These are phyloP conservation scores for Myripristis murdjan DNA, from an alignment of 2,797 vertebrate genomes.

Conservation along the genomic window DNA sequence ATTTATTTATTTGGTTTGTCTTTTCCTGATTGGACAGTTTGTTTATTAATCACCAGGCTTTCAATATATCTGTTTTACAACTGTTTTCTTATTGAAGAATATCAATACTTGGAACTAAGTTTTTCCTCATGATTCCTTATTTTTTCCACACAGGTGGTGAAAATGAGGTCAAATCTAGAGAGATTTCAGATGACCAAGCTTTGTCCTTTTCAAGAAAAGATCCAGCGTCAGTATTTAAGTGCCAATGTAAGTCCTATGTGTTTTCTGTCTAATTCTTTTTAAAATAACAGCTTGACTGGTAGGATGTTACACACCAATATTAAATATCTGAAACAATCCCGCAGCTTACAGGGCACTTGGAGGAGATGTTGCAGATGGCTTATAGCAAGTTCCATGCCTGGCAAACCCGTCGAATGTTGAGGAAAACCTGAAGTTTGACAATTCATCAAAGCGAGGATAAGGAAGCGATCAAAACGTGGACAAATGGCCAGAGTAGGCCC, in stretches of 20 bases:
- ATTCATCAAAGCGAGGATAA: slow-evolving; percentile 38
- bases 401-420: slow-evolving; percentile 96
- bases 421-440: slow-evolving; percentile 92
- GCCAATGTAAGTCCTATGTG: slow-evolving; percentile 90
- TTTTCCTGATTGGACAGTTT: too few species aligned
- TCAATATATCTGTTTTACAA: not conserved
- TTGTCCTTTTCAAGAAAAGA: slow-evolving; percentile 96
- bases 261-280: not conserved
- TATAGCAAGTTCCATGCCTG: slow-evolving; percentile 97
- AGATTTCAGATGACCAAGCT: slow-evolving; percentile 97
- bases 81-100: not conserved
- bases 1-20: too few species aligned
- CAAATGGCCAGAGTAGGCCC: slow-evolving; percentile 55
- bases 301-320: not conserved
- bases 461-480: slow-evolving; percentile 57
- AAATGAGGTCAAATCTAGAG: slow-evolving; percentile 98
- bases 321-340: slow-evolving; percentile 41
- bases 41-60: too few species aligned
- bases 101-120: not conserved
- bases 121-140: not conserved
- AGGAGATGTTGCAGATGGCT: slow-evolving; percentile 97
- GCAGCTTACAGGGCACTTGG: slow-evolving; percentile 95
- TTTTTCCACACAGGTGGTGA: slow-evolving; percentile 89
- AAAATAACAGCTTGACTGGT: not conserved
- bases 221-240: slow-evolving; percentile 97